Evolutionary conservation across 2,113 vertebrate genomes (phyloP).

Genomic region (Crotophaga sulcirostris): DNA sequence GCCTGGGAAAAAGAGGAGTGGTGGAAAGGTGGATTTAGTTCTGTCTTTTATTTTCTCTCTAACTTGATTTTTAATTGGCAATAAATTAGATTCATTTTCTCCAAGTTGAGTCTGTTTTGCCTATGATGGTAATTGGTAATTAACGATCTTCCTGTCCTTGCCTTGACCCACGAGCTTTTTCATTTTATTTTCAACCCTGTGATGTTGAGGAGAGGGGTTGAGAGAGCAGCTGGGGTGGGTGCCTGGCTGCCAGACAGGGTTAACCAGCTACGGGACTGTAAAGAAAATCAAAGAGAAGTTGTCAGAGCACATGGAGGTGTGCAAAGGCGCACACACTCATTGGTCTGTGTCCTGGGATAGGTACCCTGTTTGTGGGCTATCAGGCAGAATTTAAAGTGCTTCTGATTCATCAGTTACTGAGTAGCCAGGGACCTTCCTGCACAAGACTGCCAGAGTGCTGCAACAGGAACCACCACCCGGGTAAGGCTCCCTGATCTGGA

Average conservation of each 20-base stretch:
- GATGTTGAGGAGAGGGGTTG: not conserved
- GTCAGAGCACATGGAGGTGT: not conserved
- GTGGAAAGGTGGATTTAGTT: not conserved
- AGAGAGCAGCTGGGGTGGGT: not conserved
- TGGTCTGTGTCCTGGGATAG: not conserved
- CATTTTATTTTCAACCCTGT: not conserved
- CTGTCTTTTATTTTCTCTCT: not conserved
- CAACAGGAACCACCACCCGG: not conserved
- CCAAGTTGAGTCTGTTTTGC: not conserved
- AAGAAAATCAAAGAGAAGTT: not conserved
- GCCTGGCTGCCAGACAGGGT: not conserved
- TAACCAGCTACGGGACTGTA: not conserved
- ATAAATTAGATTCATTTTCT: not conserved
- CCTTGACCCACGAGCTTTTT: not conserved
- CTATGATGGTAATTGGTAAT: not conserved
- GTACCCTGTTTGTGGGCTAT: not conserved
- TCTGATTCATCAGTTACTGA: not conserved
- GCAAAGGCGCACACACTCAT: rapidly evolving
- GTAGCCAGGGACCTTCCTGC: not conserved
- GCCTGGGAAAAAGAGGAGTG: not conserved
- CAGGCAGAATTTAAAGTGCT: not conserved
- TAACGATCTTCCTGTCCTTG: not conserved
- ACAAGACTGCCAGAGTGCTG: not conserved
- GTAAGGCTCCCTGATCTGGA: not conserved
- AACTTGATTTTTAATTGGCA: not conserved